Evolutionary conservation across 2,797 vertebrate species (phyloP).

Genomic region (Xenopus petersii): DNA sequence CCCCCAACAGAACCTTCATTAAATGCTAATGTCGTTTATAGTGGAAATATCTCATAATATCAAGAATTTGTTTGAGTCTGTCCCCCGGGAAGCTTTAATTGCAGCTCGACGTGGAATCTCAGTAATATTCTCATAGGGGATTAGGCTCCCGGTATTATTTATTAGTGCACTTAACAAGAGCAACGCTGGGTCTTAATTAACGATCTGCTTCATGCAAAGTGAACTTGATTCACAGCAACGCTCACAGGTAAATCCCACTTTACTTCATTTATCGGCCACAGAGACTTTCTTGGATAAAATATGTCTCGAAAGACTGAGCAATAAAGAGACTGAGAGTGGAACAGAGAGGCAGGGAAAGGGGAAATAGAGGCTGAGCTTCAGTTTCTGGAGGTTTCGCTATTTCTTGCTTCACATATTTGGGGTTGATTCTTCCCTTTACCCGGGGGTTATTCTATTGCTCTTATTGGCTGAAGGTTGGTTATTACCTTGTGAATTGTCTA

Average conservation of each 20-base stretch:
- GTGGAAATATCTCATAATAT: too few relatives aligned
- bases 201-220: slow-evolving; percentile 45
- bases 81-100: slow-evolving; percentile 41
- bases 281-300: slow-evolving; percentile 5
- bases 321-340: background rate
- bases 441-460: too few relatives aligned
- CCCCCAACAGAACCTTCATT: too few relatives aligned
- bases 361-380: too few relatives aligned
- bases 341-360: too few relatives aligned
- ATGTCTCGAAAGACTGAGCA: background rate
- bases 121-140: slow-evolving; percentile 38
- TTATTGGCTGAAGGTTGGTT: too few relatives aligned
- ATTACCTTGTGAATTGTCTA: too few relatives aligned
- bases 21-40: too few relatives aligned
- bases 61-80: background rate
- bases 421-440: too few relatives aligned
- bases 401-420: too few relatives aligned
- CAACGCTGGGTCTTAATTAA: slow-evolving; percentile 43
- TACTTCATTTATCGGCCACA: slow-evolving; percentile 16
- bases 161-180: slow-evolving; percentile 34
- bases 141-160: slow-evolving; percentile 33
- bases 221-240: slow-evolving; percentile 28
- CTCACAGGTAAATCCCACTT: slow-evolving; percentile 15
- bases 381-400: too few relatives aligned
- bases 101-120: slow-evolving; percentile 24